Base-by-base conservation (phyloP, 2,113 vertebrate genomes). In the Mormyrus lacerda region DNA sequence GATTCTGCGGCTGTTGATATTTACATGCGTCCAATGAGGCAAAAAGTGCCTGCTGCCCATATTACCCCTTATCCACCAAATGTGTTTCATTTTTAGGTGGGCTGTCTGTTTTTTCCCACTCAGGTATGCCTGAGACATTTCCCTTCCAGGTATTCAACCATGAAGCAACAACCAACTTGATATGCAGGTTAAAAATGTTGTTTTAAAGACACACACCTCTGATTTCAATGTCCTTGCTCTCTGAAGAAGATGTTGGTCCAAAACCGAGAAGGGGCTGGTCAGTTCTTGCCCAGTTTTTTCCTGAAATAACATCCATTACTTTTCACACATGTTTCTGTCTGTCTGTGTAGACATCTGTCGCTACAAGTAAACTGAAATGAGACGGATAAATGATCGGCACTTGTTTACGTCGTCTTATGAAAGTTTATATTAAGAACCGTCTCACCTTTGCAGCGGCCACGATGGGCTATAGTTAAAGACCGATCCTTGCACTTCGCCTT, bases 381-480 rank as follows among this genome's bases (percentile, higher is more conserved):
- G 31, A 39, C 2, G n/a, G 31, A 58, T 42, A 24, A 39, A 44
- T 13, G 44, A 76, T 19, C 73, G 19, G 3, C 50, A 87, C 24
- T 8, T 9, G 55, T 61, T n/a, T n/a, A 61, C 8, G 55, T n/a
- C 55, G 8, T 61, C 55, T 61, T 39, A 35, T 6, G 19, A 55
- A 35, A 1, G 27, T 53, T 87, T 17, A 17, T 15, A 55, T 17
- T 10, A 53, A 31, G 85, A n/a, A n/a, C 24, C 1, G 50, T 73
- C 92, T 93, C 92, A 99, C 98, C 98, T 98, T 97, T 97, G 95
- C 98, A 99, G 7, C 96, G 95, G 21, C 98, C 98, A 0, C 98
- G 96, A 55, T 98, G 95, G 0, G 96, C 95, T 85, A 97, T 94
- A 0, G 95, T 94, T 89, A 99, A 96, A 0, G 93, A 93, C 0